These are phyloP conservation scores for Hemistola chrysoprasaria DNA, from an alignment of 2,888 invertebrate species.

Conservation along the genomic window DNA sequence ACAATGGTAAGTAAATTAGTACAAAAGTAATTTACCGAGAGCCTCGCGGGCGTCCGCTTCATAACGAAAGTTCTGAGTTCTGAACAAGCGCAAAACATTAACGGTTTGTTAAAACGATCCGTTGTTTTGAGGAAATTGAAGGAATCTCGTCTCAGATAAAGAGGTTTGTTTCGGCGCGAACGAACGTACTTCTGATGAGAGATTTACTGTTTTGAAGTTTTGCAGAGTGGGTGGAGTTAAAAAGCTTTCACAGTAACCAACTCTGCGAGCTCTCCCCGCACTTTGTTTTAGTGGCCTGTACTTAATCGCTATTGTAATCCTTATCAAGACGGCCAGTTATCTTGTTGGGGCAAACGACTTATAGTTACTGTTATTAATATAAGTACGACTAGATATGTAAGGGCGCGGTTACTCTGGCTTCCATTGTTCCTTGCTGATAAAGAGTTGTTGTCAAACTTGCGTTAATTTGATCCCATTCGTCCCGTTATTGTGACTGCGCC, in stretches of 20 bases:
- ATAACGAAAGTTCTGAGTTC: slow-evolving; percentile 38
- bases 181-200: slow-evolving; percentile 42
- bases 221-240: slow-evolving; percentile 42
- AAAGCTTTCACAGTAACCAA: slow-evolving; percentile 53
- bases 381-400: slow-evolving; percentile 39
- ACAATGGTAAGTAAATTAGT: slow-evolving; percentile 15
- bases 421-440: slow-evolving; percentile 52
- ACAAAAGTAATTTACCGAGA: slow-evolving; percentile 20
- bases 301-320: slow-evolving; percentile 54
- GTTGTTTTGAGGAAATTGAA: slow-evolving; percentile 56
- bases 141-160: slow-evolving; percentile 57
- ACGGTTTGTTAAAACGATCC: slow-evolving; percentile 47
- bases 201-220: slow-evolving; percentile 61
- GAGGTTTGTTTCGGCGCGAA: slow-evolving; percentile 53
- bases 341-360: slow-evolving; percentile 47
- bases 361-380: slow-evolving; percentile 43
- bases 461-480: slow-evolving; percentile 24
- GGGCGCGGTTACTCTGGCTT: slow-evolving; percentile 44
- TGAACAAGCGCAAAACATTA: slow-evolving; percentile 42
- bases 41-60: slow-evolving; percentile 27
- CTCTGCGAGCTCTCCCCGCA: slow-evolving; percentile 38
- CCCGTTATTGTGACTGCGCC: slow-evolving; percentile 20
- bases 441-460: slow-evolving; percentile 38
- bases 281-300: slow-evolving; percentile 53
- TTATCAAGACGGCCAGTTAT: slow-evolving; percentile 53